phyloP scores from a whole-genome alignment of 1,140 invertebrate species.

The Trichonephila clavipes region DNA sequence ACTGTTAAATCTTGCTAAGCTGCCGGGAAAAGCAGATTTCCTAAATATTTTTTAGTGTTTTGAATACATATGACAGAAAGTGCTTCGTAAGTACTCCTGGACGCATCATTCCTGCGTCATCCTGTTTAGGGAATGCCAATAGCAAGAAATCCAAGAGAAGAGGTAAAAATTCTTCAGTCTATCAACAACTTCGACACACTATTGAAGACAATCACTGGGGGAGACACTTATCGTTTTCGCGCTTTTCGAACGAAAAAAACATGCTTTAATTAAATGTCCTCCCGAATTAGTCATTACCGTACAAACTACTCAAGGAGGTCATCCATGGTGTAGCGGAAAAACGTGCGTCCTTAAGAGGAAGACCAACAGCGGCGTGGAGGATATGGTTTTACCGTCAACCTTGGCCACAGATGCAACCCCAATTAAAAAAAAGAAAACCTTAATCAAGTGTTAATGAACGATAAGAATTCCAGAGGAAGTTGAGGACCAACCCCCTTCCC shows the following conservation, averaged over 20 bases:
- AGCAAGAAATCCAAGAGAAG: too few relatives aligned
- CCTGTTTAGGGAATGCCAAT: too few relatives aligned
- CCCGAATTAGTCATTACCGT: background rate
- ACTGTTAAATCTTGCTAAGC: too few relatives aligned
- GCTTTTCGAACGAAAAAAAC: background rate
- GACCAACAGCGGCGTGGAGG: background rate
- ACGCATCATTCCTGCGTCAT: too few relatives aligned
- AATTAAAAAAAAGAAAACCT: constrained; percentile 2
- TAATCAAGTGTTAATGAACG: constrained; percentile 66
- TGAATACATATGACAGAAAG: too few relatives aligned
- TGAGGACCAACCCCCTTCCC: background rate
- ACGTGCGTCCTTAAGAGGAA: background rate
- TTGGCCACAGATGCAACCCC: background rate
- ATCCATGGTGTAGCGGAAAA: background rate
- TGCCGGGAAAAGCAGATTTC: too few relatives aligned
- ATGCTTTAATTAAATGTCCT: background rate
- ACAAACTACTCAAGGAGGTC: background rate
- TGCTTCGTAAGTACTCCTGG: too few relatives aligned
- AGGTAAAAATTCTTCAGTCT: too few relatives aligned
- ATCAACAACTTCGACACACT: too few relatives aligned
- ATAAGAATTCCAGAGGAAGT: constrained; percentile 58
- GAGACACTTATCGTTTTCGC: too few relatives aligned
- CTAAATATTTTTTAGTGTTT: too few relatives aligned
- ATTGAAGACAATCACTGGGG: too few relatives aligned
- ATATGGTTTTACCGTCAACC: constrained; percentile 33